Conservation (phyloP, 2,113 vertebrate species). For the Nothocercus nigrocapillus region DNA sequence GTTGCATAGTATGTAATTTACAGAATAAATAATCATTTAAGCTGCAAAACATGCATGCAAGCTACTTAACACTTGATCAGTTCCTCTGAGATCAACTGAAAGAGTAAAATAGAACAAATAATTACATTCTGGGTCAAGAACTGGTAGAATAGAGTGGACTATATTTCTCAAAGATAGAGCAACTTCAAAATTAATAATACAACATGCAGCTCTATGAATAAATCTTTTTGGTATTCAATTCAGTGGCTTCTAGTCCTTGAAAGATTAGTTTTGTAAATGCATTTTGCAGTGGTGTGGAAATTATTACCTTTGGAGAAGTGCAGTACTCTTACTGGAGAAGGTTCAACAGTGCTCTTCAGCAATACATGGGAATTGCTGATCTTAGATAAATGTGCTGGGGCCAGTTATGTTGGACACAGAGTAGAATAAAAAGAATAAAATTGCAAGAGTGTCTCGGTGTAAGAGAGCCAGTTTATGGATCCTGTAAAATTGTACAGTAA, state of each 20-base stretch:
- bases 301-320: neutral
- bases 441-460: neutral
- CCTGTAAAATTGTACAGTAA: neutral
- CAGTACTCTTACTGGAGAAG: neutral
- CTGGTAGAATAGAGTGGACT: neutral
- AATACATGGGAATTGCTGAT: neutral
- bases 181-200: neutral
- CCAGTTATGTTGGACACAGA: neutral
- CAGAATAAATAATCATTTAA: neutral
- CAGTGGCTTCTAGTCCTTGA: neutral
- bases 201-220: neutral
- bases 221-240: conserved; percentile 1
- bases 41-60: neutral
- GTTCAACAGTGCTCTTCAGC: neutral
- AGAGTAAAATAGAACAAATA: conserved; percentile 9
- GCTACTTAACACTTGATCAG: neutral
- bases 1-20: neutral
- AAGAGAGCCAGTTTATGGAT: neutral
- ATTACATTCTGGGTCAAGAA: neutral
- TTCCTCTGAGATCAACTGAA: neutral
- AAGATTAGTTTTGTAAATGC: conserved; percentile 11
- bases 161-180: neutral
- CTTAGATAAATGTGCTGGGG: neutral
- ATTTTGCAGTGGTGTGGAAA: conserved; percentile 26
- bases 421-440: neutral